Evolutionary conservation across 2,113 vertebrate species (phyloP), one percentile per base, ranked within the genome.

Genomic region (Lepus timidus): DNA sequence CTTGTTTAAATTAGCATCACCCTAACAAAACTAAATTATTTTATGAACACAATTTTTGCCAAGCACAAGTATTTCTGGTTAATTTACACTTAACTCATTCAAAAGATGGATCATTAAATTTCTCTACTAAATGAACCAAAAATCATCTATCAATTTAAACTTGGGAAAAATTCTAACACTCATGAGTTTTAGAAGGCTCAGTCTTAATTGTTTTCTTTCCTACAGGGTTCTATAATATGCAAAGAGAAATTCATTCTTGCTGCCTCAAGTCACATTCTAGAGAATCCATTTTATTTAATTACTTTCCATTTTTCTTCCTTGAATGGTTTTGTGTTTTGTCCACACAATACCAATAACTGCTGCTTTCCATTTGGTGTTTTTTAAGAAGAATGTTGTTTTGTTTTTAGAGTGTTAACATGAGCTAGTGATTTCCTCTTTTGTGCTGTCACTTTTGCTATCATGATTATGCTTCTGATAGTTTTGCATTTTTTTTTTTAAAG

Each of bases 1-100:
- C 94, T 96, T 97, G 96, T 97, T 97, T 96, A 97, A 95, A 97
- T 97, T 97, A 97, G 85, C 92, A 93, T 84, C 82, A 94, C 90
- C 82, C 85, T 89, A 65, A 91, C 64, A 94, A 88, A 94, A 95
- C 83, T 70, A 86, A 96, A 93, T 96, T 93, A 85, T 51, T 96
- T 92, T 90, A 73, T 83, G 88, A 70, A 89, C 0, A 9, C 75
- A 94, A 96, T 95, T 70, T 81, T 89, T 92, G 91, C 85, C 65
- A 88, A 93, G 64, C 49, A 89, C 1, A 0, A 85, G 44, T 67
- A 85, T 97, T 96, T 96, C 92, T 97, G 93, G 93, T 96, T 96
- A 96, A 95, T 96, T 97, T 95, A 88, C 82, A 95, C 95, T 90
- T 95, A 94, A 96, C 85, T 96, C 92, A 93, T 86, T 95, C 94